Percentiles rank a stretch among this genome's conserved stretches.
These are phyloP conservation scores for Petromus typicus DNA, from an alignment of 2,113 vertebrate species.

Conservation along the genomic window DNA sequence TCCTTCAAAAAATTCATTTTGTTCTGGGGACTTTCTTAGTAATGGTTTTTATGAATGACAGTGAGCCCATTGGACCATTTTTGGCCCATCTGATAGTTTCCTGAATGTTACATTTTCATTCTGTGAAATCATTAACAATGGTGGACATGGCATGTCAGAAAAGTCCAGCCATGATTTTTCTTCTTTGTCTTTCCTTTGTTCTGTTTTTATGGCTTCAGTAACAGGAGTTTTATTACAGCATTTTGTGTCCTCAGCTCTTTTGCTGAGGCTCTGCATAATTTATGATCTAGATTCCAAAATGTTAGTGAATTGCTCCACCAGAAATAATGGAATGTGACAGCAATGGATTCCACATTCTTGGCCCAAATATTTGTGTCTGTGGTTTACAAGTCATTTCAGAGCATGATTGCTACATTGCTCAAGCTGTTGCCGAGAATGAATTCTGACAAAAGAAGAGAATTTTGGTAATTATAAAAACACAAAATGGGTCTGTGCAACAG, in stretches of 20 bases:
- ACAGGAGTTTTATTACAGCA: conserved; percentile 77
- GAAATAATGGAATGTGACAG: conserved; percentile 84
- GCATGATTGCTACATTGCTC: conserved; percentile 67
- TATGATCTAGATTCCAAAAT: conserved; percentile 84
- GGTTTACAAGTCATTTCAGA: conserved; percentile 81
- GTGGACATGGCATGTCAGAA: conserved; percentile 25
- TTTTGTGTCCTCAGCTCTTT: conserved; percentile 81
- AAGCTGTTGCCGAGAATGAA: conserved; percentile 74
- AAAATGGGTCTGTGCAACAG: conserved; percentile 11
- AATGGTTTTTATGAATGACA: conserved; percentile 36
- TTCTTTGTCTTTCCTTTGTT: conserved; percentile 79
- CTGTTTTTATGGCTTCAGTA: conserved; percentile 71
- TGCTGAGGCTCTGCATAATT: conserved; percentile 83
- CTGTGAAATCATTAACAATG: conserved; percentile 17
- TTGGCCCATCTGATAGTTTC: not conserved
- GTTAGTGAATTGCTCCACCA: conserved; percentile 81
- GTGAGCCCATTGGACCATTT: not conserved
- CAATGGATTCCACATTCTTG: conserved; percentile 81
- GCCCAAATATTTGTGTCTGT: conserved; percentile 80
- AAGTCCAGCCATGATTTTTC: conserved; percentile 52
- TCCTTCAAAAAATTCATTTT: conserved; percentile 36
- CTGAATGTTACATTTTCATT: not conserved
- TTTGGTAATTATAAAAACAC: conserved; percentile 64
- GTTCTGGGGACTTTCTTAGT: not conserved
- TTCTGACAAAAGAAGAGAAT: conserved; percentile 75